A percentile compares a stretch with the other conserved stretches of the same genome.
Conservation (phyloP, 2,113 vertebrate genomes). For the Trematomus loennbergii region DNA sequence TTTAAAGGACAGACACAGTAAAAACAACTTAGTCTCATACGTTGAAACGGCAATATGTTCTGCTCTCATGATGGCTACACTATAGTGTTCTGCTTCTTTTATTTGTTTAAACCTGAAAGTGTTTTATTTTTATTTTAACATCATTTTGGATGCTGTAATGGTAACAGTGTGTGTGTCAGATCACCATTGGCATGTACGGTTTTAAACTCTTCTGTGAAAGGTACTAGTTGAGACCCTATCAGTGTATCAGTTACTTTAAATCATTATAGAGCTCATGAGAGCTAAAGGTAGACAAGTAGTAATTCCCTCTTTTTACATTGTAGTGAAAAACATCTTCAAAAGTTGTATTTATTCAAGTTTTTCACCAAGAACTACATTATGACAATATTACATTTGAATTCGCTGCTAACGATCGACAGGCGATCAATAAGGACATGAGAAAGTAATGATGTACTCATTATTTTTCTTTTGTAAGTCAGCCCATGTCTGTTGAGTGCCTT, state of each 20-base stretch:
- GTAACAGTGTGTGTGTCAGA: neutral
- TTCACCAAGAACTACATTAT: too few relatives aligned
- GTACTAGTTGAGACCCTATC: neutral
- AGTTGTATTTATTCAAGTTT: too few relatives aligned
- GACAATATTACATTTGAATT: too few relatives aligned
- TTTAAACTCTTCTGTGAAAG: neutral
- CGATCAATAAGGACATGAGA: too few relatives aligned
- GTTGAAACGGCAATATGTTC: neutral
- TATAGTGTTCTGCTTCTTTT: neutral
- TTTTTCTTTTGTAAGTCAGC: neutral
- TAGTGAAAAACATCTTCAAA: too few relatives aligned
- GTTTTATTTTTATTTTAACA: neutral
- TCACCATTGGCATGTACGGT: neutral
- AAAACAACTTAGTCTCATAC: neutral
- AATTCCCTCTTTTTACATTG: too few relatives aligned
- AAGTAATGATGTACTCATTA: neutral
- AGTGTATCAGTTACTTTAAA: neutral
- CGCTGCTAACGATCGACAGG: too few relatives aligned
- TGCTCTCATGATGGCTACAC: neutral
- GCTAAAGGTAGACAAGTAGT: too few relatives aligned
- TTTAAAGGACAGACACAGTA: neutral
- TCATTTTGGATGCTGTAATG: neutral
- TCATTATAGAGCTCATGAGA: too few relatives aligned
- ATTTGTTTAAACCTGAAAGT: neutral
- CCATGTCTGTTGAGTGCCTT: neutral